Evolutionary conservation across 2,888 invertebrate species (phyloP).

Genomic region (Anodontia alba): DNA sequence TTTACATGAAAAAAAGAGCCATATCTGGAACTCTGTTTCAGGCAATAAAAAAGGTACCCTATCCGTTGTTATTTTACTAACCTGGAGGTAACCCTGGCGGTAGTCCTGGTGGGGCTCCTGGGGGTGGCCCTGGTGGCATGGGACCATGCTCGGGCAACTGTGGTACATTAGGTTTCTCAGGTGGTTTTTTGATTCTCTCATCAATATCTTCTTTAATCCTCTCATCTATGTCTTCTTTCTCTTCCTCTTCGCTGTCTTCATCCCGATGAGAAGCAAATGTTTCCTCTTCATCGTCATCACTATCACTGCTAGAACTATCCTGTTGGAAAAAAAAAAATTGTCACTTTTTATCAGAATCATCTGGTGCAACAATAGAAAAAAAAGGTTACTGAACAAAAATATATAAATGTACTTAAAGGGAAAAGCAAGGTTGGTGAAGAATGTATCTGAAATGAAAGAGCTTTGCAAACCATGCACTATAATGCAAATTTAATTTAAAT

Average conservation of each 20-base stretch:
- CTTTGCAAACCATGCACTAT: too few relatives aligned
- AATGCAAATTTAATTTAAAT: too few relatives aligned
- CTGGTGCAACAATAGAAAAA: too few relatives aligned
- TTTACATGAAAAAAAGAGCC: too few relatives aligned
- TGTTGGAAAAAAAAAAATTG: conserved; percentile 34
- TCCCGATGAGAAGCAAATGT: conserved; percentile 56
- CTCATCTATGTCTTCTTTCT: conserved; percentile 1
- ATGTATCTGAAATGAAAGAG: too few relatives aligned
- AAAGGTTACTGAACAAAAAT: too few relatives aligned
- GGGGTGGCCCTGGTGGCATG: conserved; percentile 76
- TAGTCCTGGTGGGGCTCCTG: conserved; percentile 77
- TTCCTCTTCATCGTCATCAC: conserved; percentile 57
- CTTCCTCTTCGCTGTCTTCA: conserved; percentile 46
- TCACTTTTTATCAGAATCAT: too few relatives aligned
- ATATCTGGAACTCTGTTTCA: too few relatives aligned
- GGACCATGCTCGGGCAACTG: conserved; percentile 23
- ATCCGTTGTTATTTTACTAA: too few relatives aligned
- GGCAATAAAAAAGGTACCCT: too few relatives aligned
- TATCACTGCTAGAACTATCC: conserved; percentile 59
- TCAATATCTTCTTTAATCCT: conserved; percentile 18
- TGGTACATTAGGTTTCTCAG: conserved; percentile 21
- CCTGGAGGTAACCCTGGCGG: conserved; percentile 81
- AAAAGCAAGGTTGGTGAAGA: too few relatives aligned
- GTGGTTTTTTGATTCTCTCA: not conserved
- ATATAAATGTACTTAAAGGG: too few relatives aligned